These are phyloP conservation scores for Astur gentilis DNA, from an alignment of 2,113 vertebrate species.

Conservation along the genomic window DNA sequence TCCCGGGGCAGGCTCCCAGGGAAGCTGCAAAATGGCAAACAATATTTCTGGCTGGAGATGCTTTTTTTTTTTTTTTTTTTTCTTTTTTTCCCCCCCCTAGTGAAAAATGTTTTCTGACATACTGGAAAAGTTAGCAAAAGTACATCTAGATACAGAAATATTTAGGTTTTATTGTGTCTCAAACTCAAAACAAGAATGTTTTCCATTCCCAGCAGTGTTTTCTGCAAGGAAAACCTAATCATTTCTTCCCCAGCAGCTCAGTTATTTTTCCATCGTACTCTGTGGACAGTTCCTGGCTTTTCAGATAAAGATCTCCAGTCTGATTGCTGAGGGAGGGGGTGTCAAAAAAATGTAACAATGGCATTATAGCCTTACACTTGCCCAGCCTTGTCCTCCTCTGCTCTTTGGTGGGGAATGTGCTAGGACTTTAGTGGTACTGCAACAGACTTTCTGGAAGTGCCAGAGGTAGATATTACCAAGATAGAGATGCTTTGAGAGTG, in stretches of 20 bases:
- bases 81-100: too few relatives aligned
- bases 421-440: neutral
- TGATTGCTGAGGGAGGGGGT: neutral
- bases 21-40: neutral
- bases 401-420: neutral
- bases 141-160: neutral
- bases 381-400: neutral
- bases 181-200: neutral
- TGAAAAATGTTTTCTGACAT: neutral
- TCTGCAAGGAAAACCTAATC: neutral
- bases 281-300: neutral
- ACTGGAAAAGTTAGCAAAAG: neutral
- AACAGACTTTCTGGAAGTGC: neutral
- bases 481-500: neutral
- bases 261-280: conserved; percentile 7
- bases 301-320: neutral
- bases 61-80: too few relatives aligned
- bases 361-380: too few relatives aligned
- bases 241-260: neutral
- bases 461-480: neutral
- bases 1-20: neutral
- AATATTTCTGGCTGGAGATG: neutral
- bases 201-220: neutral
- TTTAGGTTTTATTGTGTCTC: neutral
- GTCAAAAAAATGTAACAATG: neutral